Base-by-base conservation (phyloP, 2,113 vertebrate species). In the Morone saxatilis region DNA sequence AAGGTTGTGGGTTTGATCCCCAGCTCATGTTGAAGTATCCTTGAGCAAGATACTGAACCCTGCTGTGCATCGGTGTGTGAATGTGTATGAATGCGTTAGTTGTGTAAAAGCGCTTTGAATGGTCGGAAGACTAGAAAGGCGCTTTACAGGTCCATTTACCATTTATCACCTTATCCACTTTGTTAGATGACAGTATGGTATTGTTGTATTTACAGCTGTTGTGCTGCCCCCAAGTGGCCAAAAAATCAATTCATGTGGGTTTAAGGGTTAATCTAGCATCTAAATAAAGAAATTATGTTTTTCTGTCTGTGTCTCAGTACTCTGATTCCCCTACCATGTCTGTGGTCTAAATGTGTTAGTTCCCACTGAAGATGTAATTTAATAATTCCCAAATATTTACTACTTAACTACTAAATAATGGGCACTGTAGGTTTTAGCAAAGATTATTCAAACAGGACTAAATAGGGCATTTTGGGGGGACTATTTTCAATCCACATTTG, bases 181-280 rank as follows among this genome's bases (percentile, higher is more conserved):
- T 77, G 59, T 16, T n/a, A 38, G 8, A 47, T 11, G 9, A 41
- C 7, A 40, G 45, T 51, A 61, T 40, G 22, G 47, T 14, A 41
- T 13, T 50, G 25, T 36, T 77, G 40, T 47, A 45, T 16, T 22
- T 47, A n/a, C 7, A 69, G 7, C 31, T 48, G 74, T 66, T 56
- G 25, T 48, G 54, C 54, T 60, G 54, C 53, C 53, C 40, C 40
- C 53, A 73, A 60, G 56, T 60, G 56, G 41, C 41, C 54, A 45
- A 31, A 6, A 59, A 43, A 57, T 1, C 54, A 43, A 40, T 7
- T 19, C 54, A 41, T 31, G 3, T 7, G 0, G 1, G 5, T 22
- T 20, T 54, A 40, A 8, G 1, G 36, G 17, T 20, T 69, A 59
- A 59, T 31, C 13, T 59, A 53, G 51, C 3, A 10, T 53, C 51